phyloP scores from a whole-genome alignment of 2,113 vertebrate species.

The Regulus satrapa region DNA sequence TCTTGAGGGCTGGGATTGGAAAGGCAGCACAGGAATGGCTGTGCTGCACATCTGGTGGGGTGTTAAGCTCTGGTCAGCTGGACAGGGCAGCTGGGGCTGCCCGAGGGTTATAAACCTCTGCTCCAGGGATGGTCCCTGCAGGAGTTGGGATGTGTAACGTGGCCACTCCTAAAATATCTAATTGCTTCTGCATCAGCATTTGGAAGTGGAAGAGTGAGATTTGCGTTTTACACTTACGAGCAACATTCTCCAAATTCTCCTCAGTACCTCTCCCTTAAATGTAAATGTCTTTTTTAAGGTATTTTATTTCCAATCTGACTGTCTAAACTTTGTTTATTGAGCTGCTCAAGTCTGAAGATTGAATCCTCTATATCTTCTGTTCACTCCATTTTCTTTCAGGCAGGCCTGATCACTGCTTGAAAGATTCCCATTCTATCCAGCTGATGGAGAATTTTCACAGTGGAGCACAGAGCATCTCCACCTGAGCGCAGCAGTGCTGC shows the following conservation, averaged over 20 bases:
- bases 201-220: neutral
- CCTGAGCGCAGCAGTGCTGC: neutral
- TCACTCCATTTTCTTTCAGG: slow-evolving; percentile 24
- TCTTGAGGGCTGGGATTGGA: neutral
- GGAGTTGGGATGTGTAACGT: accelerated
- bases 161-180: neutral
- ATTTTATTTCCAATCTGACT: neutral
- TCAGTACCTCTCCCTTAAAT: neutral
- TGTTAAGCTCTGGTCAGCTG: neutral
- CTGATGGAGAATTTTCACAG: slow-evolving; percentile 1
- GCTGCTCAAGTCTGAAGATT: neutral
- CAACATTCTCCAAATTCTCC: neutral
- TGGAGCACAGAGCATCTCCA: neutral
- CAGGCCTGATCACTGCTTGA: neutral
- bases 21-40: neutral
- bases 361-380: neutral
- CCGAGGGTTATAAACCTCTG: neutral
- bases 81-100: neutral
- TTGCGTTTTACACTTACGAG: neutral
- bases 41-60: neutral
- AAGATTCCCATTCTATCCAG: slow-evolving; percentile 4
- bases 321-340: neutral
- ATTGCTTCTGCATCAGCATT: neutral
- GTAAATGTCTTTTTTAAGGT: neutral
- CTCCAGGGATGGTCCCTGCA: neutral